phyloP scores from a whole-genome alignment of 2,797 vertebrate genomes.

The Amblyopsis hoosieri region DNA sequence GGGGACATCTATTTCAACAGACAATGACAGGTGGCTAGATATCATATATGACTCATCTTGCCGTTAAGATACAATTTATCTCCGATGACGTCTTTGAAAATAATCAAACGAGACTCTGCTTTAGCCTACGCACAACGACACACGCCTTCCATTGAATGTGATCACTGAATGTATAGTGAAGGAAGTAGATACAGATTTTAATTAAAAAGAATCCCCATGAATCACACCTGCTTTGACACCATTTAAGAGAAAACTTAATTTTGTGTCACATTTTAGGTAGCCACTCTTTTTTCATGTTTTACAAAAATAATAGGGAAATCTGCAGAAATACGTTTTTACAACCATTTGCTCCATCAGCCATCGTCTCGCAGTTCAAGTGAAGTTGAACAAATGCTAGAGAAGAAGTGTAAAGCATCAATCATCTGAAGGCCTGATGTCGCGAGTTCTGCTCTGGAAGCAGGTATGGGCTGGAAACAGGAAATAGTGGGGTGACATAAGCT shows the following conservation, averaged over 20 bases:
- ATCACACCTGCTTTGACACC: too few species aligned
- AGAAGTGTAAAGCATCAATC: constrained; percentile 72
- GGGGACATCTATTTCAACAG: background rate
- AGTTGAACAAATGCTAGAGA: constrained; percentile 67
- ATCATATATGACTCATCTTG: constrained; percentile 44
- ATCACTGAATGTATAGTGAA: constrained; percentile 39
- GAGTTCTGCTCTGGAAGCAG: constrained; percentile 46
- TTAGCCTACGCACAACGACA: constrained; percentile 15
- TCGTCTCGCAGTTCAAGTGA: constrained; percentile 60
- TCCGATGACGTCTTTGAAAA: constrained; percentile 59
- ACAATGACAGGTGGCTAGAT: constrained; percentile 44
- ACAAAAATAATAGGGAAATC: constrained; percentile 31
- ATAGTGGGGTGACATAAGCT: constrained; percentile 71
- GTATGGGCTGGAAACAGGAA: constrained; percentile 67
- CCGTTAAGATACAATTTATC: constrained; percentile 42
- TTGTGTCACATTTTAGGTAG: too few species aligned
- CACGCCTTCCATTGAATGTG: constrained; percentile 55
- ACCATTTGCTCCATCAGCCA: constrained; percentile 43
- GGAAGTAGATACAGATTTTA: background rate
- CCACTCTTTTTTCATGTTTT: too few species aligned
- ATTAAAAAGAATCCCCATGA: too few species aligned
- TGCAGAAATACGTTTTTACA: constrained; percentile 33
- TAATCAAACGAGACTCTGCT: constrained; percentile 7
- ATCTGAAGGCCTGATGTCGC: constrained; percentile 52
- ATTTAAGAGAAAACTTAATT: too few species aligned